phyloP scores from a whole-genome alignment of 2,797 vertebrate species.

The Phrynocephalus guinanensis region DNA sequence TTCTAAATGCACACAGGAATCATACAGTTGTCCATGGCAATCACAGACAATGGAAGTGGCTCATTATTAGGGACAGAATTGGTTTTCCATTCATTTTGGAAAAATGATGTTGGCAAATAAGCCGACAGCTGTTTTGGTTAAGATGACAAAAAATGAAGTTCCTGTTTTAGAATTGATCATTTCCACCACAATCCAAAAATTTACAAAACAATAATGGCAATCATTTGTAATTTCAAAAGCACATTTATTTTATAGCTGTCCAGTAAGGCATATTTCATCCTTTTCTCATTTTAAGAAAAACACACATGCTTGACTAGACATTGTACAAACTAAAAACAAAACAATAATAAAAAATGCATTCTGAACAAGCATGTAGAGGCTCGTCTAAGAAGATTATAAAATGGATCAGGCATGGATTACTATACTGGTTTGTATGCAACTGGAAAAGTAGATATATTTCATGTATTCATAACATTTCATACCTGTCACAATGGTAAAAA shows the following conservation, averaged over 20 bases:
- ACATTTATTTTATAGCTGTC: conserved; percentile 23
- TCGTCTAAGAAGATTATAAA: background rate
- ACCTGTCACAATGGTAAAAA: background rate
- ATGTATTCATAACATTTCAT: conserved; percentile 11
- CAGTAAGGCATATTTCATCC: too few species aligned
- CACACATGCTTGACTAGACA: conserved; percentile 33
- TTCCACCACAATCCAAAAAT: conserved; percentile 58
- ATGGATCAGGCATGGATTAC: background rate
- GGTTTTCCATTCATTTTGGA: conserved; percentile 61
- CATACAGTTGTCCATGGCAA: conserved; percentile 61
- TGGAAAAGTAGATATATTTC: background rate
- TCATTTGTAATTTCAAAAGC: conserved; percentile 38
- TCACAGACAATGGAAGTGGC: conserved; percentile 59
- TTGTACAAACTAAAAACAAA: background rate
- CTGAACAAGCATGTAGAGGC: background rate
- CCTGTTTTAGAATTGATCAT: conserved; percentile 53
- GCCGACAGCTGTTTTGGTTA: conserved; percentile 52
- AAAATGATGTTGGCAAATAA: conserved; percentile 63
- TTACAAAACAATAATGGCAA: conserved; percentile 58
- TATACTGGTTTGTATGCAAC: background rate
- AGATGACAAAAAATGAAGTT: conserved; percentile 57
- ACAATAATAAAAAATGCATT: background rate
- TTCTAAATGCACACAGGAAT: conserved; percentile 66
- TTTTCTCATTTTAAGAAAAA: background rate
- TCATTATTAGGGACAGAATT: conserved; percentile 57